Conservation (phyloP, 2,888 invertebrate species). For the Chironomus tentans region DNA sequence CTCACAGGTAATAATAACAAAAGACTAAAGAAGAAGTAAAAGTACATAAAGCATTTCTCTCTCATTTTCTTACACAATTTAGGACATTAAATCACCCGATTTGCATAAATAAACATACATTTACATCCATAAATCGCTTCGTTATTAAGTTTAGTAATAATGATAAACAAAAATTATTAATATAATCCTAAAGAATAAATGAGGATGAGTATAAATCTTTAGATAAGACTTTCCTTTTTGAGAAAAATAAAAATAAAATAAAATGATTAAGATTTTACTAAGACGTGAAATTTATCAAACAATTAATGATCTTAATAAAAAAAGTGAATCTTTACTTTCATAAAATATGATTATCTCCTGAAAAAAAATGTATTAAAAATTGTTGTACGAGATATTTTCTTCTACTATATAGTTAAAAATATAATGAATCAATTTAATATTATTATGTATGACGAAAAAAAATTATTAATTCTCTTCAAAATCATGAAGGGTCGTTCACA, state of each 20-base stretch:
- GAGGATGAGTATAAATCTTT: neutral
- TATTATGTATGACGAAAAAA: too few species aligned
- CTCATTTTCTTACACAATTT: neutral
- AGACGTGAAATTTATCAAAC: constrained; percentile 7
- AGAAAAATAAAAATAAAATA: too few species aligned
- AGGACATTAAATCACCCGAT: constrained; percentile 25
- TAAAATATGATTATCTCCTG: neutral
- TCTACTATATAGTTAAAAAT: neutral
- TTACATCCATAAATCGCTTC: neutral
- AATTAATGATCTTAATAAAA: neutral
- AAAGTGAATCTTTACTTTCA: neutral
- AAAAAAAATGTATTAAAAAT: neutral
- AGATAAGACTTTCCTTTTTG: constrained; percentile 4
- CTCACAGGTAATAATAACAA: constrained; percentile 42
- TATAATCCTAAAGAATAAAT: neutral
- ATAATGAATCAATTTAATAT: neutral
- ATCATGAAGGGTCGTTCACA: too few species aligned
- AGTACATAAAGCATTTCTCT: neutral
- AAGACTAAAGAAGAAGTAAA: too few species aligned
- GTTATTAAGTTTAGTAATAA: neutral
- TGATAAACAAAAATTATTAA: neutral
- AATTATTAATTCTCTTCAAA: neutral
- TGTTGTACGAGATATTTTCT: neutral
- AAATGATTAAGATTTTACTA: neutral
- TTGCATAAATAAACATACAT: constrained; percentile 11